Evolutionary conservation across 1,140 invertebrate genomes (phyloP).

Genomic region (Drosophila pseudoananassae): DNA sequence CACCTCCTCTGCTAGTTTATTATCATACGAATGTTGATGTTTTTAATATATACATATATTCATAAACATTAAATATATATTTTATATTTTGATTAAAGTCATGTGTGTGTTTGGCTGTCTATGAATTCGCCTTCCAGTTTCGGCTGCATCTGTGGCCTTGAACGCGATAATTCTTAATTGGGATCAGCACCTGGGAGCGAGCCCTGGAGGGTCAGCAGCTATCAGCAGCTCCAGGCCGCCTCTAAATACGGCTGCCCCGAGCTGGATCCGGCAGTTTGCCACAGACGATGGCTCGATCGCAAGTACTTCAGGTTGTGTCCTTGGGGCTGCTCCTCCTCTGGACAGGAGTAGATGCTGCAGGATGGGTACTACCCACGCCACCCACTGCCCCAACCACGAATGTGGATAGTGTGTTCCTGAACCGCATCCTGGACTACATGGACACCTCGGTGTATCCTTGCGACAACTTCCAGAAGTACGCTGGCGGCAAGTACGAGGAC

Average conservation of each 20-base stretch:
- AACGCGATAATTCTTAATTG: slow-evolving; percentile 3
- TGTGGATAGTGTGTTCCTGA: not conserved
- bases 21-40: no score
- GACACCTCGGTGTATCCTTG: slow-evolving; percentile 19
- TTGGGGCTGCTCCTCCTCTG: slow-evolving; percentile 11
- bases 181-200: slow-evolving; percentile 10
- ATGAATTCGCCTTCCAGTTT: not conserved
- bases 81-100: not conserved
- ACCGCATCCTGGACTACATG: slow-evolving; percentile 14
- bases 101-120: not conserved
- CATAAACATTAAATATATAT: no score
- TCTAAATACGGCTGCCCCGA: slow-evolving; percentile 13
- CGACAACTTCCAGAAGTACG: slow-evolving; percentile 22
- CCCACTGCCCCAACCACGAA: not conserved
- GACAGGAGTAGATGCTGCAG: not conserved
- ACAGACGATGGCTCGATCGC: slow-evolving; percentile 13
- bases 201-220: not conserved
- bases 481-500: slow-evolving; percentile 58
- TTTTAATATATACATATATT: no score
- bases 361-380: slow-evolving; percentile 4
- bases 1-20: no score
- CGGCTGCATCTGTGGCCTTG: not conserved
- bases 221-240: not conserved
- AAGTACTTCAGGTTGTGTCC: not conserved
- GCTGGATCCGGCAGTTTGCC: slow-evolving; percentile 6